Conservation (phyloP, 2,113 vertebrate genomes). For the Gnathonemus longibarbis region DNA sequence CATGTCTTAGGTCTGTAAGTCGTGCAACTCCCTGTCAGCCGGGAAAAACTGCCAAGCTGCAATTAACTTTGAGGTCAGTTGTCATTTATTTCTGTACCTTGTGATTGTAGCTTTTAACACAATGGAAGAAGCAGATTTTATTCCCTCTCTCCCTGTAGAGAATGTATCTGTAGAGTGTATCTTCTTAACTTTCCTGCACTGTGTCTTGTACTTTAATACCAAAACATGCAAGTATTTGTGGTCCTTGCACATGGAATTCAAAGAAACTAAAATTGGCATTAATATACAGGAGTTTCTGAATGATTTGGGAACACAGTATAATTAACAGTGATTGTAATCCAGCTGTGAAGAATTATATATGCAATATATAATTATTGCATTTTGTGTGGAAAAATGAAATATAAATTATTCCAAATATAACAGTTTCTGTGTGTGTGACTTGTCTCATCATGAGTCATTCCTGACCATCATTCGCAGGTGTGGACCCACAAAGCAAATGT, state of each 20-base stretch:
- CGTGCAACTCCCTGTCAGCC: neutral
- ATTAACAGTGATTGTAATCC: slow-evolving; percentile 31
- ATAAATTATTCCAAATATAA: slow-evolving; percentile 15
- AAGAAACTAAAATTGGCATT: slow-evolving; percentile 27
- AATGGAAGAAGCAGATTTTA: neutral
- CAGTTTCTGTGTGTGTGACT: neutral
- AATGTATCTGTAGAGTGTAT: neutral
- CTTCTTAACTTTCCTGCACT: slow-evolving; percentile 20
- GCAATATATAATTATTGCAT: slow-evolving; percentile 35
- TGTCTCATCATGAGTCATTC: neutral
- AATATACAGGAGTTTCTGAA: slow-evolving; percentile 30
- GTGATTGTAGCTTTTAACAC: neutral
- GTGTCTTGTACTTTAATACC: slow-evolving; percentile 21
- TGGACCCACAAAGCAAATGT: neutral
- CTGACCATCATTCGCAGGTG: neutral
- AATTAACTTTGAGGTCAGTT: neutral
- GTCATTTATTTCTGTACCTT: neutral
- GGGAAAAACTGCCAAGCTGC: neutral
- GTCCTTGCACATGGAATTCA: slow-evolving; percentile 22
- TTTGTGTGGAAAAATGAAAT: slow-evolving; percentile 41
- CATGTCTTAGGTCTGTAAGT: neutral
- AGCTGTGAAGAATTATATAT: slow-evolving; percentile 31
- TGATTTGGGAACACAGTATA: slow-evolving; percentile 37
- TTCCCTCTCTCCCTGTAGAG: slow-evolving; percentile 10
- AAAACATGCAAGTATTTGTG: slow-evolving; percentile 19